A percentile compares a stretch with the other conserved stretches of the same genome.
Evolutionary conservation across 1,140 invertebrate genomes (phyloP).

Genomic region (Magallana gigas): DNA sequence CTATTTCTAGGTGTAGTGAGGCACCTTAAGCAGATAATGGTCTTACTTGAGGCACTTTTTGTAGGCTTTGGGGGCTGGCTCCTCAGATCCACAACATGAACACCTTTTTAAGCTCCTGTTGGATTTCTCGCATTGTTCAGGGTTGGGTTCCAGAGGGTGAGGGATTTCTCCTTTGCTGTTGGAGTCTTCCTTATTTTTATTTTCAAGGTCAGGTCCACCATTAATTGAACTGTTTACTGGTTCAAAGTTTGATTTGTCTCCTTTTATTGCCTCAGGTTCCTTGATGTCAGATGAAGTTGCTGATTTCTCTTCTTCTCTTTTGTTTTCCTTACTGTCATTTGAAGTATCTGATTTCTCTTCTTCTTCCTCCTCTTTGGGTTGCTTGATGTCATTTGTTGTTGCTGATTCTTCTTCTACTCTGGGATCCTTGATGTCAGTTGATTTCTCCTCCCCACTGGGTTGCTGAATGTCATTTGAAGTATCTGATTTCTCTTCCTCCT

Average conservation of each 20-base stretch:
- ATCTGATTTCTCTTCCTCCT: background rate
- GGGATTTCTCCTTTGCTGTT: background rate
- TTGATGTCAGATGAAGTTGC: background rate
- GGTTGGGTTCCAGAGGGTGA: background rate
- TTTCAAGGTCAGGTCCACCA: no score
- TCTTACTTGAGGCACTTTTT: conserved; percentile 64
- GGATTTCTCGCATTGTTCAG: background rate
- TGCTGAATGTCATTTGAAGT: background rate
- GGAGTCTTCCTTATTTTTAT: no score
- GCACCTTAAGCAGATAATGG: no score
- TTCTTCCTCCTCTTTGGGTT: background rate
- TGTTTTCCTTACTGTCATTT: background rate
- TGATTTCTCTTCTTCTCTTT: background rate
- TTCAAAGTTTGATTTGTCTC: no score
- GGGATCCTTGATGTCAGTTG: background rate
- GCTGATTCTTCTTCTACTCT: background rate
- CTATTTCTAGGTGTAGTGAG: no score
- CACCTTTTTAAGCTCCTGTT: conserved; percentile 34
- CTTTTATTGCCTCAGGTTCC: no score
- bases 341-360: background rate
- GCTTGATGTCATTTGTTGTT: background rate
- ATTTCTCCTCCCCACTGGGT: background rate
- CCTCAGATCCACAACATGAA: conserved; percentile 53
- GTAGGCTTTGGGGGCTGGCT: conserved; percentile 57
- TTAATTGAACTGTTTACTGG: no score